These are phyloP conservation scores for Stigmatopora argus DNA, from an alignment of 2,113 vertebrate genomes.

Conservation along the genomic window DNA sequence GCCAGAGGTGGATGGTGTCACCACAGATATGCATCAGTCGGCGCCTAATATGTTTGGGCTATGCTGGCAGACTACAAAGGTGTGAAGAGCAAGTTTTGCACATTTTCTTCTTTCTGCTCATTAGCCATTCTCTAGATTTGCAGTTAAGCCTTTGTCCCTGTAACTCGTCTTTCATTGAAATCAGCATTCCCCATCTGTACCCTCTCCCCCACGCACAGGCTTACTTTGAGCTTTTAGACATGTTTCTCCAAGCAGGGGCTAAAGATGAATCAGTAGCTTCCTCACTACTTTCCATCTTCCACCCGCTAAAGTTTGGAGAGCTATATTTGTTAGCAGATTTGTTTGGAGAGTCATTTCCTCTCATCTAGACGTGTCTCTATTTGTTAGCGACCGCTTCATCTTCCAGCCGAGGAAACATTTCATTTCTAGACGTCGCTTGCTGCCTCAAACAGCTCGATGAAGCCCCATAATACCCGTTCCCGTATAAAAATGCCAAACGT, in stretches of 20 bases:
- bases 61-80: conserved; percentile 22
- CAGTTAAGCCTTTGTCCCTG: conserved; percentile 29
- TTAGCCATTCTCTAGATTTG: conserved; percentile 38
- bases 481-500: conserved; percentile 22
- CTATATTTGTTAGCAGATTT: conserved; percentile 53
- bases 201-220: conserved; percentile 14
- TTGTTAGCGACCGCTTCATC: conserved; percentile 42
- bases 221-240: conserved; percentile 24
- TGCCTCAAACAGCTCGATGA: conserved; percentile 44
- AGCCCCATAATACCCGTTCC: conserved; percentile 37
- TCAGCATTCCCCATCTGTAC: conserved; percentile 39
- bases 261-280: conserved; percentile 38
- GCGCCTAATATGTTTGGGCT: conserved; percentile 17
- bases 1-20: conserved; percentile 34
- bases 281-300: conserved; percentile 4
- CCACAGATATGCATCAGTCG: conserved; percentile 22
- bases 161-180: conserved; percentile 50
- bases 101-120: conserved; percentile 35
- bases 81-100: conserved; percentile 28
- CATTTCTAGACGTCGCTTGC: conserved; percentile 21
- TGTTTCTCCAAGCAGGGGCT: conserved; percentile 21
- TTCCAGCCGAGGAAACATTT: conserved; percentile 19
- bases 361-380: conserved; percentile 36
- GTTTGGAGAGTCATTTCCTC: conserved; percentile 44
- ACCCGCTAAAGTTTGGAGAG: conserved; percentile 11